These are phyloP conservation scores for Babyrousa celebensis DNA, from an alignment of 2,797 vertebrate species.

Conservation along the genomic window DNA sequence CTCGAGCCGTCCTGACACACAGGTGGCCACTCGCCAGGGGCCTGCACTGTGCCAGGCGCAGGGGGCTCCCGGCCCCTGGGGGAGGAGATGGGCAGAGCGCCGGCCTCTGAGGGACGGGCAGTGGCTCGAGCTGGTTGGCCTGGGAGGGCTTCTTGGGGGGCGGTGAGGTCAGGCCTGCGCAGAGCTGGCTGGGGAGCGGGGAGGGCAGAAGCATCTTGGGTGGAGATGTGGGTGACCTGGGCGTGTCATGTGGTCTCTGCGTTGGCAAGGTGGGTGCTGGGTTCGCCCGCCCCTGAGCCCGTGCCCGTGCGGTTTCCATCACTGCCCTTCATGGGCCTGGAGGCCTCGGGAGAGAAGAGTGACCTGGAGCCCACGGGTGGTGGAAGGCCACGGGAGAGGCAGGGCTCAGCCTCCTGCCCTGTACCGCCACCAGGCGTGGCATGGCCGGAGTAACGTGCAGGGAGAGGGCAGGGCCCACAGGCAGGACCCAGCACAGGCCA, in stretches of 20 bases:
- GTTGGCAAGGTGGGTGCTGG: neutral
- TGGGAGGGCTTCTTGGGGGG: neutral
- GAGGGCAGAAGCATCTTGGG: neutral
- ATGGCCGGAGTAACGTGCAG: accelerated
- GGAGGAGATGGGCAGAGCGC: neutral
- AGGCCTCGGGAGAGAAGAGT: neutral
- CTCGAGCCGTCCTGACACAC: neutral
- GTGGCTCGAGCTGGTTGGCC: neutral
- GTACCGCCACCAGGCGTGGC: accelerated
- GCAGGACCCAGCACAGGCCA: neutral
- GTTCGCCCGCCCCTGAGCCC: neutral
- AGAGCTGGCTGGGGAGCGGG: neutral
- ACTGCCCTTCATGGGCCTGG: neutral
- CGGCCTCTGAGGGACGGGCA: accelerated
- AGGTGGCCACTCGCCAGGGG: neutral
- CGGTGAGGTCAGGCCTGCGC: neutral
- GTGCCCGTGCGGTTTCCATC: neutral
- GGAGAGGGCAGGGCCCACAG: neutral
- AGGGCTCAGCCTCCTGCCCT: too few species aligned
- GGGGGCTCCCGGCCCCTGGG: accelerated
- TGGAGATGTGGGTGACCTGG: accelerated
- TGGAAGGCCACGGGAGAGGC: accelerated
- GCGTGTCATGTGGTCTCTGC: accelerated
- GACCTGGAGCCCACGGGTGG: neutral
- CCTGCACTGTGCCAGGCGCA: too few species aligned